Evolutionary conservation across 2,797 vertebrate genomes (phyloP).

Genomic region (Gymnothorax reevesii): DNA sequence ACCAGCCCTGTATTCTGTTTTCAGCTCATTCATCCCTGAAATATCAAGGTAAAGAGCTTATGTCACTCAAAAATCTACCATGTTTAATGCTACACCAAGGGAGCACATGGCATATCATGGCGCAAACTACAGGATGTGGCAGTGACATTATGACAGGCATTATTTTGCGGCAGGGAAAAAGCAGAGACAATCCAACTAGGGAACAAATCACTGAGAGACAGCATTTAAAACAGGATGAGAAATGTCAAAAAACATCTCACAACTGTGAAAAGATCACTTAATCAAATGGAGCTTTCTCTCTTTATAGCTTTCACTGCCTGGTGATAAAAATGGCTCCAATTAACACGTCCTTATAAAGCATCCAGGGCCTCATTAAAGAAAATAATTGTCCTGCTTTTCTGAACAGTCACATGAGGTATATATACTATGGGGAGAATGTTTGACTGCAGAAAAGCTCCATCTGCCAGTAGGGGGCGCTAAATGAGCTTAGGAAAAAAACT

Average conservation of each 20-base stretch:
- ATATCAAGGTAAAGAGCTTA: background rate
- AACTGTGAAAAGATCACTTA: slow-evolving; percentile 8
- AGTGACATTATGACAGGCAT: background rate
- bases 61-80: background rate
- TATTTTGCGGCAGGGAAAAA: background rate
- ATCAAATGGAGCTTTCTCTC: slow-evolving; percentile 7
- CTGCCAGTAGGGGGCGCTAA: background rate
- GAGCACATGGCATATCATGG: background rate
- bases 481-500: background rate
- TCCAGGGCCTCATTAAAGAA: slow-evolving; percentile 15
- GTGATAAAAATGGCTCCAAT: slow-evolving; percentile 14
- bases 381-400: slow-evolving; percentile 19
- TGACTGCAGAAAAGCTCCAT: background rate
- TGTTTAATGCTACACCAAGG: background rate
- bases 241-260: background rate
- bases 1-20: background rate
- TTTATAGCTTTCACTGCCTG: background rate
- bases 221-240: background rate
- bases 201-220: background rate
- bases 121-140: background rate
- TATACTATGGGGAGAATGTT: background rate
- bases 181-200: background rate
- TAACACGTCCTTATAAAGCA: slow-evolving; percentile 10
- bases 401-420: background rate
- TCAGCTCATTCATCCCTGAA: background rate